A percentile compares a stretch with the other conserved stretches of the same genome.
Conservation (phyloP, 2,113 vertebrate species). For the Upupa epops region DNA sequence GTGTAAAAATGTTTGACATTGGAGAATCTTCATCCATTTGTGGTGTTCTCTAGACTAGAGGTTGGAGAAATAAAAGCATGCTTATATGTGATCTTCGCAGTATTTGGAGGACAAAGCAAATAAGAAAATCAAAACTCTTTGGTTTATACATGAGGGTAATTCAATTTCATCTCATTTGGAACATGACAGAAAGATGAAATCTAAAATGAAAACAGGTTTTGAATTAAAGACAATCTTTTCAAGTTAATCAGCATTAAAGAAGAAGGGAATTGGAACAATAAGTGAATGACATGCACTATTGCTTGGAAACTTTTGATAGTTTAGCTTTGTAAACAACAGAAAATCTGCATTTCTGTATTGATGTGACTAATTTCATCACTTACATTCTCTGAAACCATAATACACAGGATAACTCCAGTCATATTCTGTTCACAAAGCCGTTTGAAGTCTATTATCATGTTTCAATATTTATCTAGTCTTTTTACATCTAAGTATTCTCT, state of each 20-base stretch:
- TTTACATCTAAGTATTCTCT: neutral
- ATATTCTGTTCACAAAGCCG: conserved; percentile 22
- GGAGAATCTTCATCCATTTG: neutral
- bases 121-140: conserved; percentile 64
- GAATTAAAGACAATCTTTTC: conserved; percentile 72
- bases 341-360: conserved; percentile 60
- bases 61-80: conserved; percentile 37
- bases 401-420: neutral
- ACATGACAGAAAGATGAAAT: conserved; percentile 75
- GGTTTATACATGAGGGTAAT: conserved; percentile 71
- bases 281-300: conserved; percentile 69
- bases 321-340: conserved; percentile 67
- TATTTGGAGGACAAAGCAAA: conserved; percentile 64
- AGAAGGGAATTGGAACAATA: conserved; percentile 68
- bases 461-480: neutral
- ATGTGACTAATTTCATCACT: conserved; percentile 67
- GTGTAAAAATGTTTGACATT: neutral
- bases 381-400: conserved; percentile 58
- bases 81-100: conserved; percentile 6
- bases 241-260: conserved; percentile 75
- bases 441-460: conserved; percentile 28
- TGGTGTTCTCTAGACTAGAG: neutral
- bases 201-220: conserved; percentile 76
- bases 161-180: conserved; percentile 73
- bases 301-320: conserved; percentile 72